Evolutionary conservation across 2,888 invertebrate genomes (phyloP), one percentile per base, ranked within the genome.

Genomic region (Cheilosia pagana): DNA sequence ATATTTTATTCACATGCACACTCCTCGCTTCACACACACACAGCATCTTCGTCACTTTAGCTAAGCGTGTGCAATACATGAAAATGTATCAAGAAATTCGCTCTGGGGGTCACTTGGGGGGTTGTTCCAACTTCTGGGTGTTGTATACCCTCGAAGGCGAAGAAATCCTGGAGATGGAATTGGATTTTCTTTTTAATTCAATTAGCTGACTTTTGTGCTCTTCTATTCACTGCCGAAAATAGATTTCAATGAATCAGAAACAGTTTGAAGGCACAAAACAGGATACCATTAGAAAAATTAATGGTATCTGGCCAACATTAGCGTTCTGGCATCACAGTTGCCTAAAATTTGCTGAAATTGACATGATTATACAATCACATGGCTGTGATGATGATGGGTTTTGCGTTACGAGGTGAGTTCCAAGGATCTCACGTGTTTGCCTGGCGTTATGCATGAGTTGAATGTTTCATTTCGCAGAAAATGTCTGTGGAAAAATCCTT

Each of bases 121-220:
- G 39, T n/a, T 19, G 41, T 43, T 50, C 8, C n/a, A 12, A 45
- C 43, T 45, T 45, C 8, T 39, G 10, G 10, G 31, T 8, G 35
- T 35, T 35, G 10, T 35, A 35, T 12, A 35, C 10, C 59, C 2
- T 4, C 25, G 16, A 10, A 50, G 0, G 52, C 7, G 19, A 45
- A 28, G 41, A 31, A 31, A 35, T 12, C 3, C 35, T 35, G 35
- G 12, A 35, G 12, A 35, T 35, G 43, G 70, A 70, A 63, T 75
- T 35, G 67, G 62, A 55, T 48, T 81, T 75, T 3, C 55, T 74
- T 68, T 81, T 76, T 39, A 81, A 81, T 81, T 81, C 76, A 81
- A 81, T 81, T 76, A 76, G 81, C 45, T 76, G 81, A 70, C 63
- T 59, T 52, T 76, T 76, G 76, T 71, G 50, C 23, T 65, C 59